Conservation (phyloP, 1,140 invertebrate genomes). For the Venturia canescens region DNA sequence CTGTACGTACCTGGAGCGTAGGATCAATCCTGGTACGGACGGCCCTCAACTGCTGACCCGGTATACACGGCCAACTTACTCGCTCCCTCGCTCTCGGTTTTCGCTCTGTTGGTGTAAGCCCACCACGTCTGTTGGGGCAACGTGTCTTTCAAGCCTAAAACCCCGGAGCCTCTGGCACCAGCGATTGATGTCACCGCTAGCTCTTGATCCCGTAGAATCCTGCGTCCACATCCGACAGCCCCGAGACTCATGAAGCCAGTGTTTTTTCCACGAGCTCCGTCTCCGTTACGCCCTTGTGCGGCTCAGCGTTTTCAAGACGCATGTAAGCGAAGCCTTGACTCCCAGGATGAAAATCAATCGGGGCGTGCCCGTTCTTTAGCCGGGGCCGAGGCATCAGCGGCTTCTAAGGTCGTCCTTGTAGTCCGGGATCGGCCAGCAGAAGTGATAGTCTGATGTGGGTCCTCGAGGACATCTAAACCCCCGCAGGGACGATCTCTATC, state of each 20-base stretch:
- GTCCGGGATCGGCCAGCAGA: slow-evolving; percentile 16
- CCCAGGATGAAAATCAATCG: slow-evolving; percentile 24
- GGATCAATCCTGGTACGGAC: slow-evolving; percentile 24
- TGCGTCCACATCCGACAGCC: slow-evolving; percentile 25
- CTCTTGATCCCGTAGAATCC: slow-evolving; percentile 47
- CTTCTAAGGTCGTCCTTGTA: slow-evolving; percentile 20
- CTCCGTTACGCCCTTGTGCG: slow-evolving; percentile 43
- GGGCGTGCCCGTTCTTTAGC: slow-evolving; percentile 52
- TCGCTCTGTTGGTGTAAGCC: not conserved
- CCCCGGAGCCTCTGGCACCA: slow-evolving; percentile 32
- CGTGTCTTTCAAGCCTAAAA: slow-evolving; percentile 50
- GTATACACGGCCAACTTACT: slow-evolving; percentile 52
- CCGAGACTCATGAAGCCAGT: slow-evolving; percentile 35
- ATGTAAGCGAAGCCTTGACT: slow-evolving; percentile 9
- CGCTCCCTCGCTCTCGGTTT: slow-evolving; percentile 13
- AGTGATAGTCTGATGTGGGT: slow-evolving; percentile 31
- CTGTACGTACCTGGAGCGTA: slow-evolving; percentile 55
- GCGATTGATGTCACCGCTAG: slow-evolving; percentile 75
- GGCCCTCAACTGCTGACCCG: slow-evolving; percentile 39
- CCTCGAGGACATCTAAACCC: slow-evolving; percentile 39
- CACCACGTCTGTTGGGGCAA: slow-evolving; percentile 12
- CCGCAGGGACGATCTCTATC: slow-evolving; percentile 56
- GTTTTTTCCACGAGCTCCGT: too few relatives aligned
- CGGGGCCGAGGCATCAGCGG: not conserved
- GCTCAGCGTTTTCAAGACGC: slow-evolving; percentile 14